A percentile compares a stretch with the other conserved stretches of the same genome.
These are phyloP conservation scores for Leptothorax acervorum DNA, from an alignment of 2,888 invertebrate genomes.

Conservation along the genomic window DNA sequence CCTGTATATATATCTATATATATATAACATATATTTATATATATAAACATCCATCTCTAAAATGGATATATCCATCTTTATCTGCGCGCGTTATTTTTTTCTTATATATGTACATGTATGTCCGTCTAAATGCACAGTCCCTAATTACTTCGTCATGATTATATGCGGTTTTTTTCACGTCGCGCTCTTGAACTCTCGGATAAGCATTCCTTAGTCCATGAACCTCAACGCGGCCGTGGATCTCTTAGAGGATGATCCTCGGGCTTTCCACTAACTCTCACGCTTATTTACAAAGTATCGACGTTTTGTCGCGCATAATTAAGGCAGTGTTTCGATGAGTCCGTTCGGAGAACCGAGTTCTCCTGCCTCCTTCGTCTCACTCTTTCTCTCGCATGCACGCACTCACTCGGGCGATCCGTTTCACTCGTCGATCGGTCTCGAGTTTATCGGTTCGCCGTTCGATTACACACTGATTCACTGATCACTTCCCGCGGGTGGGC, in stretches of 20 bases:
- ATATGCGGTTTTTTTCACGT: conserved; percentile 49
- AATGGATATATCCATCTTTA: conserved; percentile 75
- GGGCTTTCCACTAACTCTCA: conserved; percentile 40
- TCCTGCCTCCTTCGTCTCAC: background rate
- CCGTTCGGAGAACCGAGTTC: conserved; percentile 54
- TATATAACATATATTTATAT: conserved; percentile 68
- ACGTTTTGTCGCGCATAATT: conserved; percentile 62
- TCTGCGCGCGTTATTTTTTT: conserved; percentile 66
- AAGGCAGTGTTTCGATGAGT: conserved; percentile 75
- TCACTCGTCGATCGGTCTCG: conserved; percentile 39
- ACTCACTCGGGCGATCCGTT: conserved; percentile 10
- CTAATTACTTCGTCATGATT: conserved; percentile 74
- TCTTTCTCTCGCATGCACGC: background rate
- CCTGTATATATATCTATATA: conserved; percentile 73
- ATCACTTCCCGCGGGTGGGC: conserved; percentile 34
- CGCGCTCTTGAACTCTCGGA: conserved; percentile 7
- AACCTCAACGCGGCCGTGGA: conserved; percentile 48
- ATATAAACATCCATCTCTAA: conserved; percentile 78
- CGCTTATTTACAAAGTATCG: conserved; percentile 69
- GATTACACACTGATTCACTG: conserved; percentile 58
- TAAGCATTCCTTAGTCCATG: background rate
- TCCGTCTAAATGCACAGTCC: conserved; percentile 81
- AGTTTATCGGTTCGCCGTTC: conserved; percentile 49
- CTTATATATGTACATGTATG: conserved; percentile 77
- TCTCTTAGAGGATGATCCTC: conserved; percentile 43